Percentiles rank a stretch among this genome's conserved stretches.
These are phyloP conservation scores for Leptinotarsa rubiginosa DNA, from an alignment of 2,888 invertebrate species.

Conservation along the genomic window DNA sequence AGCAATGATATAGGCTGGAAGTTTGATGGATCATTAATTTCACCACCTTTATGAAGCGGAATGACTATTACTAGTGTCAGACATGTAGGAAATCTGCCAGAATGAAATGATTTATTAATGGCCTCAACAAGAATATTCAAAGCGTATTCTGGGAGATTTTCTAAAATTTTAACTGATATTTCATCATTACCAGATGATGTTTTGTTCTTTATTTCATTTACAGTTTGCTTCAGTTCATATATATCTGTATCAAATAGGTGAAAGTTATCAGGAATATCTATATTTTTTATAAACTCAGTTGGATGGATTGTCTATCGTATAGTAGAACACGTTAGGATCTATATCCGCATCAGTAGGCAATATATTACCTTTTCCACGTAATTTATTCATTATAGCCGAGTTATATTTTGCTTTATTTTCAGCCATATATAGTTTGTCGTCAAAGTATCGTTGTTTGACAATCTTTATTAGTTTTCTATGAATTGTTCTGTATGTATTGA, in stretches of 20 bases:
- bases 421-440: conserved; percentile 15
- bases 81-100: no score
- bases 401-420: conserved; percentile 12
- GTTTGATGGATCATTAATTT: no score
- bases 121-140: no score
- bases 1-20: no score
- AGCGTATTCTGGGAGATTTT: no score
- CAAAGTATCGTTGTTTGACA: conserved; percentile 21
- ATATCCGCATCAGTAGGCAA: conserved; percentile 15
- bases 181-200: no score
- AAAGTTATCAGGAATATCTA: conserved; percentile 18
- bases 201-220: no score
- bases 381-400: conserved; percentile 19
- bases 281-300: conserved; percentile 16
- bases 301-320: conserved; percentile 15
- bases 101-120: no score
- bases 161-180: no score
- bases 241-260: conserved; percentile 7
- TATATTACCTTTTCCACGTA: conserved; percentile 18
- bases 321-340: conserved; percentile 13
- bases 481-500: conserved; percentile 11
- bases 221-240: no score
- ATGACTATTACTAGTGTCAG: no score
- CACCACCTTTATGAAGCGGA: no score
- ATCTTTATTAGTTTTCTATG: conserved; percentile 15